Conservation (phyloP, 2,113 vertebrate genomes). For the Aythya baeri region DNA sequence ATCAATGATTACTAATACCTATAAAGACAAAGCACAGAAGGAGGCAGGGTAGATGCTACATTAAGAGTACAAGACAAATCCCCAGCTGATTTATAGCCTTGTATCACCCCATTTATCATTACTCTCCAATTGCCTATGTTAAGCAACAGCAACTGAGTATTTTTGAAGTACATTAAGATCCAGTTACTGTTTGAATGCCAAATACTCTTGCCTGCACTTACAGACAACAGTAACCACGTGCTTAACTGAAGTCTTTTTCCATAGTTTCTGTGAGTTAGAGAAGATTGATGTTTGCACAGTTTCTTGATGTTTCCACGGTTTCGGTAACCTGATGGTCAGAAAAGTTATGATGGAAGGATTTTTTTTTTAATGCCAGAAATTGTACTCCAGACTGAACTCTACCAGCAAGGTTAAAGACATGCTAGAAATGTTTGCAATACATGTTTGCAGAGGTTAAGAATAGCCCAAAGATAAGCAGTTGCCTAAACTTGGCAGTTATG, state of each 20-base stretch:
- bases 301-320: not conserved
- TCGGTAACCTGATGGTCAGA: not conserved
- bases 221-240: not conserved
- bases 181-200: not conserved
- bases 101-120: not conserved
- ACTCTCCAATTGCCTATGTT: not conserved
- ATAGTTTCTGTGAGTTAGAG: not conserved
- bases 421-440: conserved; percentile 45
- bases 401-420: not conserved
- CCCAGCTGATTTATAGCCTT: not conserved
- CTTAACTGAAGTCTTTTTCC: not conserved
- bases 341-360: not conserved
- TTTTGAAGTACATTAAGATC: not conserved
- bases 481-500: conserved; percentile 62
- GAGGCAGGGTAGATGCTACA: not conserved
- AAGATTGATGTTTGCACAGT: not conserved
- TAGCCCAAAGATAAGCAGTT: conserved; percentile 64
- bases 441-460: conserved; percentile 58
- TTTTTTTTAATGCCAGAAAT: not conserved
- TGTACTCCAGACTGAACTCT: not conserved
- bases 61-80: not conserved
- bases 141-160: not conserved
- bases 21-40: not conserved
- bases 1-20: accelerated
- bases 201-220: not conserved